Evolutionary conservation across 2,888 invertebrate genomes (phyloP).

Genomic region (Psylliodes chrysocephalus): DNA sequence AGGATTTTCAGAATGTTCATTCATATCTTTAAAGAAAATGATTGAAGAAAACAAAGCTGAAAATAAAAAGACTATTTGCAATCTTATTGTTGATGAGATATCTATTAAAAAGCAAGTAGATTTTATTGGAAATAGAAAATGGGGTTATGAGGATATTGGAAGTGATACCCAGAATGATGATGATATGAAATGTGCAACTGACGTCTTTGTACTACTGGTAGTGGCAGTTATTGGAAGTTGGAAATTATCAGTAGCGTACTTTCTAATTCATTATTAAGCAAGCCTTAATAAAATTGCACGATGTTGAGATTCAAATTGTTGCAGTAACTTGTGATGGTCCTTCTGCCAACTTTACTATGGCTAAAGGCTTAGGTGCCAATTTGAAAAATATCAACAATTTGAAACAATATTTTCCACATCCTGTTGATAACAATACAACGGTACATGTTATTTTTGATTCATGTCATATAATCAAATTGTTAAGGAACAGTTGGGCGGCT

Average conservation of each 20-base stretch:
- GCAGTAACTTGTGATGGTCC: slow-evolving; percentile 44
- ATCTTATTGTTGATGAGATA: slow-evolving; percentile 45
- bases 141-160: slow-evolving; percentile 43
- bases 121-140: slow-evolving; percentile 43
- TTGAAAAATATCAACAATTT: not conserved
- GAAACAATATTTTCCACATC: not conserved
- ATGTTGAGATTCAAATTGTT: slow-evolving; percentile 29
- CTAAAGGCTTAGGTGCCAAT: slow-evolving; percentile 16
- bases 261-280: slow-evolving; percentile 42
- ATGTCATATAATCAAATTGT: not conserved
- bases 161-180: slow-evolving; percentile 37
- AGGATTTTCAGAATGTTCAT: too few relatives aligned
- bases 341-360: slow-evolving; percentile 34
- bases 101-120: too few relatives aligned
- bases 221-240: slow-evolving; percentile 36
- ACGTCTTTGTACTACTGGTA: slow-evolving; percentile 46
- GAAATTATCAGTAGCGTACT: slow-evolving; percentile 48
- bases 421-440: not conserved
- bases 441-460: too few relatives aligned
- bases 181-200: slow-evolving; percentile 43
- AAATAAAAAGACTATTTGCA: slow-evolving; percentile 28
- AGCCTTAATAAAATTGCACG: slow-evolving; percentile 29
- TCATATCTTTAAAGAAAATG: slow-evolving; percentile 24
- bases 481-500: not conserved
- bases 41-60: not conserved